Percentiles rank a stretch among this genome's conserved stretches.
Evolutionary conservation across 1,140 invertebrate species (phyloP).

Genomic region (Panagrolaimus sp.): DNA sequence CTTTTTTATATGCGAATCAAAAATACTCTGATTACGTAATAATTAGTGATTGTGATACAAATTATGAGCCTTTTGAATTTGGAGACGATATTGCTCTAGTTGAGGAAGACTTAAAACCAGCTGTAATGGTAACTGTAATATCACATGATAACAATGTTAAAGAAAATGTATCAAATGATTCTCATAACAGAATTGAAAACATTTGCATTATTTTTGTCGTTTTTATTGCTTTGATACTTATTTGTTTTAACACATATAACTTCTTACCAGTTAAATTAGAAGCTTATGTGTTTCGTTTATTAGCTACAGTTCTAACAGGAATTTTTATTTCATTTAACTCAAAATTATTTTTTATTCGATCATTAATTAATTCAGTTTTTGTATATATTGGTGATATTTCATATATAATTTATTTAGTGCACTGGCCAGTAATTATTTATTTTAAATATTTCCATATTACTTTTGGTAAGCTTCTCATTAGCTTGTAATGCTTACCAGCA

Average conservation of each 20-base stretch:
- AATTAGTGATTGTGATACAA: not conserved
- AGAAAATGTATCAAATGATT: too few relatives aligned
- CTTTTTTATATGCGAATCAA: not conserved
- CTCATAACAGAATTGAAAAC: not conserved
- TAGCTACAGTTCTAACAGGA: not conserved
- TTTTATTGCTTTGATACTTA: not conserved
- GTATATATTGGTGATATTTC: constrained; percentile 5
- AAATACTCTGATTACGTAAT: too few relatives aligned
- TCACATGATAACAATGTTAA: too few relatives aligned
- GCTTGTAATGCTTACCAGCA: too few relatives aligned
- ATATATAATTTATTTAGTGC: not conserved
- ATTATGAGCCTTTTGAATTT: too few relatives aligned
- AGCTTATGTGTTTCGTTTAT: not conserved
- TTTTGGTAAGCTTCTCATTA: too few relatives aligned
- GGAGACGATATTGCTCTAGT: too few relatives aligned
- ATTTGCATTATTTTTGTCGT: not conserved
- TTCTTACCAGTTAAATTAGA: too few relatives aligned
- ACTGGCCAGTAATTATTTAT: constrained; percentile 7
- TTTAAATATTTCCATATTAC: not conserved
- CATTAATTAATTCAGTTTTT: not conserved
- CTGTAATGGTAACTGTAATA: too few relatives aligned
- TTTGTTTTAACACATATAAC: too few relatives aligned
- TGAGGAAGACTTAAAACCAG: too few relatives aligned
- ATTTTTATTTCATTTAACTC: not conserved
- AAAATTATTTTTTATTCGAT: not conserved